Evolutionary conservation across 2,888 invertebrate genomes (phyloP).

Genomic region (Seira sanloemensis): DNA sequence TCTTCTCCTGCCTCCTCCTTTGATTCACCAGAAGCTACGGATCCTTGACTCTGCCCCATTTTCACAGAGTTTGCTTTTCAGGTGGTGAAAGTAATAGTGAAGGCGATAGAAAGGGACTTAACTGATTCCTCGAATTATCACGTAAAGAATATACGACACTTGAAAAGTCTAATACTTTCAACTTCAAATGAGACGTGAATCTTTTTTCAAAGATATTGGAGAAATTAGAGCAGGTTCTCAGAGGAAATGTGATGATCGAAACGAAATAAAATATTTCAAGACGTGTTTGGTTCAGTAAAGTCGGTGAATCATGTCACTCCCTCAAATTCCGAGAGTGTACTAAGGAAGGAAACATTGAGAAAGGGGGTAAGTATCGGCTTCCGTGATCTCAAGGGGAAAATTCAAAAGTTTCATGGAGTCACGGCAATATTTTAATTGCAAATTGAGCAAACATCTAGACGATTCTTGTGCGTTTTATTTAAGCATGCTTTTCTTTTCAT

Average conservation of each 20-base stretch:
- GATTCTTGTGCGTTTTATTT: no score
- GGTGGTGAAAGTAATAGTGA: neutral
- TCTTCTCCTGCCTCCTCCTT: no score
- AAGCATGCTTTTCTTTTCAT: no score
- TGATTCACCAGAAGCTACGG: neutral
- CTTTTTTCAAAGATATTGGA: neutral
- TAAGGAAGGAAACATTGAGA: neutral
- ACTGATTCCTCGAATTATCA: neutral
- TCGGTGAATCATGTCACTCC: neutral
- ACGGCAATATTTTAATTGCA: no score
- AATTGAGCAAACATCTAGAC: no score
- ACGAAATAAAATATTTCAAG: neutral
- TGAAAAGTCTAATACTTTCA: neutral
- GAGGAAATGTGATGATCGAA: no score
- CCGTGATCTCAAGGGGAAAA: neutral
- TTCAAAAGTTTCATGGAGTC: no score
- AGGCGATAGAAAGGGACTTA: neutral
- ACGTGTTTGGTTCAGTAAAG: neutral
- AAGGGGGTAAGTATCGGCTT: neutral
- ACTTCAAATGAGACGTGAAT: neutral
- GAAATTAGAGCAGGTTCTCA: neutral
- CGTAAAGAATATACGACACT: neutral
- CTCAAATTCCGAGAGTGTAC: neutral
- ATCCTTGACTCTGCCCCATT: slow-evolving; percentile 32
- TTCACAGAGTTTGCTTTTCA: neutral